A percentile compares a stretch with the other conserved stretches of the same genome.
Conservation (phyloP, 2,888 invertebrate genomes). For the Mythimna vitellina region DNA sequence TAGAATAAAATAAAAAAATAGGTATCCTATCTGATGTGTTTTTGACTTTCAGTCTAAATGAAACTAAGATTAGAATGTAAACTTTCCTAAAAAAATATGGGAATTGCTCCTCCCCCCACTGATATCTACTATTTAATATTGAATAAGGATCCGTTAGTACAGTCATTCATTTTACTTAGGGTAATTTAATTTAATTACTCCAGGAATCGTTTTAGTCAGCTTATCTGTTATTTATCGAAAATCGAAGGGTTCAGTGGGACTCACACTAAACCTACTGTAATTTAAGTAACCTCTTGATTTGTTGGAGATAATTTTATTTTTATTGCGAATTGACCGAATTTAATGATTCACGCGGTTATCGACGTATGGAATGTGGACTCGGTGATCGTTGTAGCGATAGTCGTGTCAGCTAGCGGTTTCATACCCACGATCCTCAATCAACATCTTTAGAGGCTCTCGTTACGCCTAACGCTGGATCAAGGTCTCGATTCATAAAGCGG, state of each 20-base stretch:
- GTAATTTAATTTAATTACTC: conserved; percentile 84
- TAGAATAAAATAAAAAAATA: too few species aligned
- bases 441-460: too few species aligned
- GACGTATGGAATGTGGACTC: too few species aligned
- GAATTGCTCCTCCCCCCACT: background rate
- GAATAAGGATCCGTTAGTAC: conserved; percentile 41
- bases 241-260: conserved; percentile 58
- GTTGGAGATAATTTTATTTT: too few species aligned
- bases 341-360: too few species aligned
- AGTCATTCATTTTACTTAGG: conserved; percentile 80
- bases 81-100: background rate
- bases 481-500: too few species aligned
- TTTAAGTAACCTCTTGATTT: conserved; percentile 8
- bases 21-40: background rate
- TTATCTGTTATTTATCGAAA: conserved; percentile 83
- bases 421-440: too few species aligned
- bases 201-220: conserved; percentile 68
- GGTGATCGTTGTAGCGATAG: too few species aligned
- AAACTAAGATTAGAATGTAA: background rate
- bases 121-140: background rate
- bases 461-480: too few species aligned
- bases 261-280: conserved; percentile 10
- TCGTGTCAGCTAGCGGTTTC: too few species aligned
- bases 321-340: too few species aligned
- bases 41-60: background rate